Evolutionary conservation across 92 coral and sea anemone genomes (phyloP).

Genomic region (Heteractis magnifica): DNA sequence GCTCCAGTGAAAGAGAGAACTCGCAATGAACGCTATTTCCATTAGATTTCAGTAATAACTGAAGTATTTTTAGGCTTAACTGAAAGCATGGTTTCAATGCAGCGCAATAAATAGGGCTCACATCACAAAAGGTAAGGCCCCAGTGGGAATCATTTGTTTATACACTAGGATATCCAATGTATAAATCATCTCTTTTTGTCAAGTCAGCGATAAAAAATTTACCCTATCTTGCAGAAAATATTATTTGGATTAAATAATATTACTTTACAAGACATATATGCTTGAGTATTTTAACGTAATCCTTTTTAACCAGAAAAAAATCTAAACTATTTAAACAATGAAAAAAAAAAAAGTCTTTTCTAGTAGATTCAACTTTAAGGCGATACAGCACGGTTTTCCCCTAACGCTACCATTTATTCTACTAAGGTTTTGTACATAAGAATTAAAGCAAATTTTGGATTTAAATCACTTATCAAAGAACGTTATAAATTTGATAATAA

Average conservation of each 20-base stretch:
- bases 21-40: not conserved
- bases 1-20: not conserved
- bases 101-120: not conserved
- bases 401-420: too few species aligned
- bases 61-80: too few species aligned
- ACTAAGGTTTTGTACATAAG: too few species aligned
- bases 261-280: not conserved
- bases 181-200: not conserved
- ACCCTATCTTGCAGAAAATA: not conserved
- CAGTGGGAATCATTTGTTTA: not conserved
- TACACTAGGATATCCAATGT: not conserved
- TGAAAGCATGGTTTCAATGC: not conserved
- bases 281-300: not conserved
- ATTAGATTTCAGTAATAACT: not conserved
- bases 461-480: not conserved
- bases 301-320: not conserved
- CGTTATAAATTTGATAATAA: not conserved
- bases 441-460: not conserved
- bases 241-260: not conserved
- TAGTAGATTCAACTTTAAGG: not conserved
- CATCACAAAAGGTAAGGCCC: not conserved
- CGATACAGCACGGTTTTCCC: too few species aligned
- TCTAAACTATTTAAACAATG: not conserved
- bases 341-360: not conserved
- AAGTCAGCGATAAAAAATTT: not conserved